Percentiles rank a stretch among this genome's conserved stretches.
Conservation (phyloP, 2,113 vertebrate genomes). For the Vanacampus margaritifer region DNA sequence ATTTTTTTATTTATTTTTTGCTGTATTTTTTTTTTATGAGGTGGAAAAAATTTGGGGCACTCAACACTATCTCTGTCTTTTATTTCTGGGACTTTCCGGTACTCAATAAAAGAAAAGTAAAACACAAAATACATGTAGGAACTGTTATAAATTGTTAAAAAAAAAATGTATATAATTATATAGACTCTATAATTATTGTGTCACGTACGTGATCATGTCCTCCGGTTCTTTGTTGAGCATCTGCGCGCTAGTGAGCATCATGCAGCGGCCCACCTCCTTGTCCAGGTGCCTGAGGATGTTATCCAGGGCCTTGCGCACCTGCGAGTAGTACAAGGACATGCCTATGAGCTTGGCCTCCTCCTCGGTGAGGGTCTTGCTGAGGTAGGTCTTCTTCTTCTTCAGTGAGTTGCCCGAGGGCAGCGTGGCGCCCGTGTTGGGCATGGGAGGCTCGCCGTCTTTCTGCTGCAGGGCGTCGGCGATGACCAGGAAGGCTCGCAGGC, state of each 20-base stretch:
- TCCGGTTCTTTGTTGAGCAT: conserved; percentile 99
- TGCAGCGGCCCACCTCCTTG: conserved; percentile 97
- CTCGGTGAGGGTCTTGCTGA: conserved; percentile 98
- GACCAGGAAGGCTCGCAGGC: conserved; percentile 93
- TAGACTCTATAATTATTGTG: neutral
- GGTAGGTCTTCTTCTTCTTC: conserved; percentile 96
- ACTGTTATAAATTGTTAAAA: no score
- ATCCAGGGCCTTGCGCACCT: conserved; percentile 95
- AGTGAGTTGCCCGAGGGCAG: conserved; percentile 96
- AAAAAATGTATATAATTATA: no score
- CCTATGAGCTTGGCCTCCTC: conserved; percentile 98
- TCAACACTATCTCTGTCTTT: no score
- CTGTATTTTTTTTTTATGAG: no score
- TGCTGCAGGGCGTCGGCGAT: conserved; percentile 97
- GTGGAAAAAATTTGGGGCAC: no score
- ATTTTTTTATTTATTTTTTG: no score
- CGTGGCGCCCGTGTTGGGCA: conserved; percentile 96
- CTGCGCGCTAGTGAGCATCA: conserved; percentile 97
- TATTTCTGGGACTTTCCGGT: no score
- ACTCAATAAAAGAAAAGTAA: no score
- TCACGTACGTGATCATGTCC: conserved; percentile 97
- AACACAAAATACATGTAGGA: no score
- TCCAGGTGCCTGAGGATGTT: conserved; percentile 95
- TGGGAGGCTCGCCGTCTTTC: conserved; percentile 97
- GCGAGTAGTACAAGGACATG: conserved; percentile 97